These are phyloP conservation scores for Exocentrus adspersus DNA, from an alignment of 2,888 invertebrate species.

Conservation along the genomic window DNA sequence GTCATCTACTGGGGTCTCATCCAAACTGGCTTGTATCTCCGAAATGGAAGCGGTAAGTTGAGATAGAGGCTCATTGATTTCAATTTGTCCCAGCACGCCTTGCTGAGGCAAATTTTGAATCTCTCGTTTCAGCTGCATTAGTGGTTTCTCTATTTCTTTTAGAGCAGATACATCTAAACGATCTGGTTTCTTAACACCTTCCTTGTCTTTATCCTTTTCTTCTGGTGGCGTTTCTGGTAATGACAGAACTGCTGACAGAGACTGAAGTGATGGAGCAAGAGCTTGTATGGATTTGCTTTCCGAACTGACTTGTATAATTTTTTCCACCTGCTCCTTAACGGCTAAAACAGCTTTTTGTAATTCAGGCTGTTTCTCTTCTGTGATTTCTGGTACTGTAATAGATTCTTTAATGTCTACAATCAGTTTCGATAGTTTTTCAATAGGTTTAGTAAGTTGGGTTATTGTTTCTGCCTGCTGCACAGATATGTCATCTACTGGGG, in stretches of 20 bases:
- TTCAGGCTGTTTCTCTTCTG: slow-evolving; percentile 37
- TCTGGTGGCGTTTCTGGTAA: slow-evolving; percentile 16
- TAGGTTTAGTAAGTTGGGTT: slow-evolving; percentile 16
- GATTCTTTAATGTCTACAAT: slow-evolving; percentile 20
- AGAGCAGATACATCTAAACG: neutral
- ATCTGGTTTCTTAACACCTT: neutral
- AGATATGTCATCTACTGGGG: neutral
- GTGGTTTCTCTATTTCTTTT: slow-evolving; percentile 11
- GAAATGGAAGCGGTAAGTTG: slow-evolving; percentile 16
- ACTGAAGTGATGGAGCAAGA: slow-evolving; percentile 21
- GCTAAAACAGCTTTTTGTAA: slow-evolving; percentile 31
- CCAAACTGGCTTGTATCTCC: slow-evolving; percentile 6
- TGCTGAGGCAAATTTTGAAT: slow-evolving; percentile 31
- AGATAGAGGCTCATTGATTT: neutral
- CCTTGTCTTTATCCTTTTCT: too few species aligned
- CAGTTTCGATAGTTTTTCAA: slow-evolving; percentile 32
- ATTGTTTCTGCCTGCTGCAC: neutral
- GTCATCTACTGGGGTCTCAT: neutral
- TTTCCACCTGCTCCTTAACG: slow-evolving; percentile 15
- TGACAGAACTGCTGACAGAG: slow-evolving; percentile 19
- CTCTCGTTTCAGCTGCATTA: slow-evolving; percentile 26
- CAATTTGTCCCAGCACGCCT: neutral
- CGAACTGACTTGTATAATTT: slow-evolving; percentile 9
- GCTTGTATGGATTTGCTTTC: slow-evolving; percentile 9
- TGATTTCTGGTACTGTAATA: slow-evolving; percentile 28